A percentile compares a stretch with the other conserved stretches of the same genome.
These are phyloP conservation scores for Epizoanthus scotinus DNA, from an alignment of 92 coral and sea anemone species.

Conservation along the genomic window DNA sequence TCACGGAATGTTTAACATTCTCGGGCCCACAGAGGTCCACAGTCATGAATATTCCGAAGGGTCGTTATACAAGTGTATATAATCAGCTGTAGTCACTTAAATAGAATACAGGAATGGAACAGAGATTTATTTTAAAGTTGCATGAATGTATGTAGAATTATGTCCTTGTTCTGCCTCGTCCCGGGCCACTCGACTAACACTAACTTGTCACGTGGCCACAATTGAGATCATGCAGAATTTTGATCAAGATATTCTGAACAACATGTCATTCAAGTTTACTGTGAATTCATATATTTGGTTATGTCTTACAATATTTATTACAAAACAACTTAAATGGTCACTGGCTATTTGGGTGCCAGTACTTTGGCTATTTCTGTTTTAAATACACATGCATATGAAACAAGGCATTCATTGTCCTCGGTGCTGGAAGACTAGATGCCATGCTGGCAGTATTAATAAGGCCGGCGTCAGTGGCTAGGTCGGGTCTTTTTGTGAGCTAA, in stretches of 20 bases:
- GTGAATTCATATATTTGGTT: not conserved
- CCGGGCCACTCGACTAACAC: slow-evolving; percentile 2
- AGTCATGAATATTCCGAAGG: not conserved
- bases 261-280: not conserved
- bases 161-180: slow-evolving; percentile 6
- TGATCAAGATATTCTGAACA: too few species aligned
- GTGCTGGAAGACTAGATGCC: too few species aligned
- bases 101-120: not conserved
- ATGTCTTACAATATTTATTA: not conserved
- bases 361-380: too few species aligned
- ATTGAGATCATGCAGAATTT: too few species aligned
- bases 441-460: too few species aligned
- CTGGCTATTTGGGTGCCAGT: too few species aligned
- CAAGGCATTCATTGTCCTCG: too few species aligned
- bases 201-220: slow-evolving; percentile 13
- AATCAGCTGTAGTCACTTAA: not conserved
- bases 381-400: too few species aligned
- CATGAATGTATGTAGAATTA: too few species aligned
- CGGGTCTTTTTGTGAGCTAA: too few species aligned
- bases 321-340: too few species aligned
- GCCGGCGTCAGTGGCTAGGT: too few species aligned
- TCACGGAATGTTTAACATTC: slow-evolving; percentile 33
- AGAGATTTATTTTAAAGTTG: not conserved
- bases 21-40: not conserved
- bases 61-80: not conserved